phyloP scores from a whole-genome alignment of 2,888 invertebrate genomes.

The Lacanobia oleracea region DNA sequence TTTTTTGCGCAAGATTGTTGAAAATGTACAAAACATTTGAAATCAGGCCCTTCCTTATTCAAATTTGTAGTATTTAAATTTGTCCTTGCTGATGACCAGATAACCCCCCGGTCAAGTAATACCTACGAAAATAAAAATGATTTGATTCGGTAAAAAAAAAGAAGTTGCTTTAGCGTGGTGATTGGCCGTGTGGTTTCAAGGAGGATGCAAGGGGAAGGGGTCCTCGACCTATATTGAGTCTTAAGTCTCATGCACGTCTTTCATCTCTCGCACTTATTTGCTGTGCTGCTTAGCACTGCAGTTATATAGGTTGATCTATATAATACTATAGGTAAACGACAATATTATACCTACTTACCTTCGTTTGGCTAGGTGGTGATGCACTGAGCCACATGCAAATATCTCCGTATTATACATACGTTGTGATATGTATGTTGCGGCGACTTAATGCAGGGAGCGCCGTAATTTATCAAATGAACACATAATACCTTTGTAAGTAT shows the following conservation, averaged over 20 bases:
- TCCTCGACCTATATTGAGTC: slow-evolving; percentile 87
- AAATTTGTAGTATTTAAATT: slow-evolving; percentile 74
- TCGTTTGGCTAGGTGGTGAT: slow-evolving; percentile 17
- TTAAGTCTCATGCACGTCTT: slow-evolving; percentile 61
- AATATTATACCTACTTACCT: background rate
- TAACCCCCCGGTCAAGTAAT: slow-evolving; percentile 84
- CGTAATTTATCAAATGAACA: slow-evolving; percentile 15
- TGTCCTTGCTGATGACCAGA: slow-evolving; percentile 86
- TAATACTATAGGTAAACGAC: background rate
- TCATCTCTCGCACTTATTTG: slow-evolving; percentile 68
- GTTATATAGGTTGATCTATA: slow-evolving; percentile 30
- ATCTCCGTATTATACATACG: background rate
- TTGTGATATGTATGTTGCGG: background rate
- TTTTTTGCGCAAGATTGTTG: slow-evolving; percentile 42
- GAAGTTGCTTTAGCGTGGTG: slow-evolving; percentile 79
- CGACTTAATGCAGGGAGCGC: slow-evolving; percentile 1
- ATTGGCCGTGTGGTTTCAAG: slow-evolving; percentile 87
- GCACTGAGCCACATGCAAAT: background rate
- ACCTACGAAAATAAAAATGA: slow-evolving; percentile 88
- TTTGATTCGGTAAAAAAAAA: slow-evolving; percentile 88
- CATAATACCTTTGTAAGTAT: background rate
- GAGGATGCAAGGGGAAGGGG: slow-evolving; percentile 88
- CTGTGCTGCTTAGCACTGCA: slow-evolving; percentile 69
- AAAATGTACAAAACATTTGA: slow-evolving; percentile 57
- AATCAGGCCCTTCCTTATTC: slow-evolving; percentile 68